Evolutionary conservation across 2,797 vertebrate genomes (phyloP), one percentile per base, ranked within the genome.

Genomic region (Cichlasoma orientale): DNA sequence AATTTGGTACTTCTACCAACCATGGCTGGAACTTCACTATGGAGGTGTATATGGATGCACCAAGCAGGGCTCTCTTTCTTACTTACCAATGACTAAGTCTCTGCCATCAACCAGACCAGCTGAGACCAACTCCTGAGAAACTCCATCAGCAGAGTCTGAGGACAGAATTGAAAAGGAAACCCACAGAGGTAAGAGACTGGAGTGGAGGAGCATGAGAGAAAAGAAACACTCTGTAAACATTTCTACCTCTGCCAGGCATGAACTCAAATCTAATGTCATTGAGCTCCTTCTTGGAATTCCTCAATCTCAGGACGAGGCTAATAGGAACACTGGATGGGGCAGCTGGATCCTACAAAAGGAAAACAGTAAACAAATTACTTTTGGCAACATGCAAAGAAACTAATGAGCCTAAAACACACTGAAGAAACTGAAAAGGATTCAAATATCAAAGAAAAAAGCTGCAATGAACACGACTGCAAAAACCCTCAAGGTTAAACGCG

Each of bases 241-340:
- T 72, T 92, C 91, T 75, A 98, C 97, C 97, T 98, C 97, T 97
- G 87, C 97, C 97, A 4, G 96, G 96, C 94, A 97, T 98, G 91
- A 98, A 98, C 93, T 98, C 97, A 89, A 98, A 98, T 55, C 97
- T 94, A 90, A 98, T 98, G 91, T 98, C 97, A 76, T 98, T 98
- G 86, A 98, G 96, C 83, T 98, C 97, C 91, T 98, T 98, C 95
- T 98, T 98, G 79, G 94, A 95, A 94, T 98, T 98, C 90, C 97
- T 97, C 95, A 99, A 95, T 93, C 98, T 96, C 86, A 99, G 93
- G 27, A 99, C 98, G 5, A 99, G 96, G 86, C 97, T 98, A 91
- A 99, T 98, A 83, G 97, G 96, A 83, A 97, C 80, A 83, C 95
- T 96, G 2, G 91, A 38, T 18, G 82, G 83, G 41, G 80, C 82